Conservation (phyloP, 2,113 vertebrate species). For the Eudyptes chrysolophus region DNA sequence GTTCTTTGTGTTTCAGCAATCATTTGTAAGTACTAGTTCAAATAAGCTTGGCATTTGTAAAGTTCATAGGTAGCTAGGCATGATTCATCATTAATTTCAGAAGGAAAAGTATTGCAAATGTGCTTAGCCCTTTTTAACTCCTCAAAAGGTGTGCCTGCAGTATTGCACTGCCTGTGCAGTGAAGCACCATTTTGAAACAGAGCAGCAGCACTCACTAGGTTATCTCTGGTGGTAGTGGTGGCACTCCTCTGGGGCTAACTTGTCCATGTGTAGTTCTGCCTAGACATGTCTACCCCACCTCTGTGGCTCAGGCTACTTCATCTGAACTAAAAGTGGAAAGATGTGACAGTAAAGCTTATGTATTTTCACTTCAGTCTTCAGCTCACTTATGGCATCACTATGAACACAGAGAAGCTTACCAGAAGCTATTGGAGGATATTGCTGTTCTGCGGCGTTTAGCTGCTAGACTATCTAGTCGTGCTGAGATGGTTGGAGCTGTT, state of each 20-base stretch:
- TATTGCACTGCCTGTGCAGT: too few species aligned
- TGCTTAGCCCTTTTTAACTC: background rate
- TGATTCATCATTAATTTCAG: background rate
- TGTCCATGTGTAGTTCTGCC: background rate
- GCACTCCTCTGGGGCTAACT: background rate
- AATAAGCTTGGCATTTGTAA: background rate
- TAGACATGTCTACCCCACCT: background rate
- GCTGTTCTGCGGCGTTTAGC: slow-evolving; percentile 87
- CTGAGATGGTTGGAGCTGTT: slow-evolving; percentile 93
- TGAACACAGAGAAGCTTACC: slow-evolving; percentile 92
- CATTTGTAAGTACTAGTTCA: background rate
- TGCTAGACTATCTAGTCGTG: slow-evolving; percentile 89
- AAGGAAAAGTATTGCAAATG: background rate
- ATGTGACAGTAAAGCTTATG: background rate
- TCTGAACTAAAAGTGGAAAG: background rate
- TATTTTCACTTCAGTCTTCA: slow-evolving; percentile 78
- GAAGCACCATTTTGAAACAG: background rate
- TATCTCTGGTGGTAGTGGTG: background rate
- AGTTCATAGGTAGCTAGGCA: background rate
- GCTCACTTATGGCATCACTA: slow-evolving; percentile 87
- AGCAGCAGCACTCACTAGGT: background rate
- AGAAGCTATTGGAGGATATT: slow-evolving; percentile 89
- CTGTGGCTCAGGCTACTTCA: background rate
- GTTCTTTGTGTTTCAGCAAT: background rate
- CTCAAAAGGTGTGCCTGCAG: background rate